Percentiles rank a stretch among this genome's conserved stretches.
phyloP scores from a whole-genome alignment of 2,113 vertebrate genomes.

The Mesitornis unicolor region DNA sequence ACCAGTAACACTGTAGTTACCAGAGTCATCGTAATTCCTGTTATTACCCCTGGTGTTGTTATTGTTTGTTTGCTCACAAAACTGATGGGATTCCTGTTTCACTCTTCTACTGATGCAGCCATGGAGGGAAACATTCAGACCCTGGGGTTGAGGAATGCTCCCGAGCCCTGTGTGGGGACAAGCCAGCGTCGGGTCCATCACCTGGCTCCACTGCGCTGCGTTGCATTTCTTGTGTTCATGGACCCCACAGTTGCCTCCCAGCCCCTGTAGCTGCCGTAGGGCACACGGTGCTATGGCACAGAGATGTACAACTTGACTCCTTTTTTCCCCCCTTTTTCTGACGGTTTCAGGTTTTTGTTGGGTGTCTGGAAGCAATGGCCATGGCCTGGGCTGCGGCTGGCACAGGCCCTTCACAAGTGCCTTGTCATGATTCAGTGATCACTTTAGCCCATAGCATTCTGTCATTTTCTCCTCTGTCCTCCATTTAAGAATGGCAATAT shows the following conservation, averaged over 20 bases:
- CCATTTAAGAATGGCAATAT: not conserved
- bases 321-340: not conserved
- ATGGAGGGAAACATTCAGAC: not conserved
- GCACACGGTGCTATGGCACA: too few relatives aligned
- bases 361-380: not conserved
- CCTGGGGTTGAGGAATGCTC: accelerated
- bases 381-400: not conserved
- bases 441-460: not conserved
- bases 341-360: not conserved
- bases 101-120: not conserved
- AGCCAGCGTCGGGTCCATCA: too few relatives aligned
- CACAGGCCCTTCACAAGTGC: not conserved
- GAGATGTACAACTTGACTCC: too few relatives aligned
- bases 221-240: not conserved
- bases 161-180: not conserved
- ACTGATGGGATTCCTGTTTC: not conserved
- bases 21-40: not conserved
- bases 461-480: not conserved
- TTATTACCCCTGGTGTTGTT: not conserved
- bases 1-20: not conserved
- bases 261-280: too few relatives aligned
- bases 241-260: accelerated
- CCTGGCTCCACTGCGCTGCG: not conserved
- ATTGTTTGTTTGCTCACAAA: not conserved
- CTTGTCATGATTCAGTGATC: not conserved